Conservation (phyloP, 2,797 vertebrate genomes). For the Gymnothorax javanicus region DNA sequence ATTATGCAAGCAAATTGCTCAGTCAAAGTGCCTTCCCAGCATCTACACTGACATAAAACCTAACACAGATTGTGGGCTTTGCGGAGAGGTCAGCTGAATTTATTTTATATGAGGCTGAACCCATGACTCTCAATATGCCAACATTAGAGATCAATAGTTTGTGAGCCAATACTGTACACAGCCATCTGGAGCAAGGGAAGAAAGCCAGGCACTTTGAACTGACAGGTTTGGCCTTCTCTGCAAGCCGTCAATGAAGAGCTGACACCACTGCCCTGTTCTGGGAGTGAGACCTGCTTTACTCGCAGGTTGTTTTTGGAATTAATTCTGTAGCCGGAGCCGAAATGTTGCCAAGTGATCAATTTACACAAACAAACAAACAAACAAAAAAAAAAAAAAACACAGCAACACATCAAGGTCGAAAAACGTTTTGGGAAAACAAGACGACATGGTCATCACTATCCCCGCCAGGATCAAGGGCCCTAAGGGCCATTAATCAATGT, state of each 20-base stretch:
- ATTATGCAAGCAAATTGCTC: not conserved
- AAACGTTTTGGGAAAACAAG: not conserved
- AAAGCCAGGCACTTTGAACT: not conserved
- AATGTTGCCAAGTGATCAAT: not conserved
- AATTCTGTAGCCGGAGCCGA: not conserved
- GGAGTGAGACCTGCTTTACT: not conserved
- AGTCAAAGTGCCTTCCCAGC: not conserved
- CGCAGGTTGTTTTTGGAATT: not conserved
- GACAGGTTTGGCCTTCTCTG: not conserved
- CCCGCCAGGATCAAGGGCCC: too few species aligned
- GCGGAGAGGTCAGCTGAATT: not conserved
- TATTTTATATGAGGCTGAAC: not conserved
- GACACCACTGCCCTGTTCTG: not conserved
- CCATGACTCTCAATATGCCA: not conserved
- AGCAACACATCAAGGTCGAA: not conserved
- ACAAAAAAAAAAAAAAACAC: not conserved
- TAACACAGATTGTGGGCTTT: not conserved
- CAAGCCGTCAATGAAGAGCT: not conserved
- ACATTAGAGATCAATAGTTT: not conserved
- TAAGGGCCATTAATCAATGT: too few species aligned
- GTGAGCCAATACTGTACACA: not conserved
- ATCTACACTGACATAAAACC: not conserved
- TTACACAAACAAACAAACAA: not conserved
- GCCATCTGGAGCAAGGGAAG: not conserved
- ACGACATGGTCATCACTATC: too few species aligned